These are phyloP conservation scores for Gymnocheta viridis DNA, from an alignment of 2,888 invertebrate species.

Conservation along the genomic window DNA sequence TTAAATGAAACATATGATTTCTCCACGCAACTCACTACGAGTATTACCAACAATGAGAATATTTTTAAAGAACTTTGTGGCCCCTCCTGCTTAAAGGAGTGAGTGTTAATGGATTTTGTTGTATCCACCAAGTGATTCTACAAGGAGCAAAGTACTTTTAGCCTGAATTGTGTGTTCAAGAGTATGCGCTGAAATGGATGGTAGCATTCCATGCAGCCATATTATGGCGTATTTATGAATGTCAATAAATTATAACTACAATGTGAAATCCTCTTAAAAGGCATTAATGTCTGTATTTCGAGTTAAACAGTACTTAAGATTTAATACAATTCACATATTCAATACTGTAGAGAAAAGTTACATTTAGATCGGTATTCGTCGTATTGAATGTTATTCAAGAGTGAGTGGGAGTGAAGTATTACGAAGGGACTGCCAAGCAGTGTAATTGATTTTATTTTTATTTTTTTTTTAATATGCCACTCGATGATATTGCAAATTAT, in stretches of 20 bases:
- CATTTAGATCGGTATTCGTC: constrained; percentile 39
- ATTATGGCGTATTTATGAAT: constrained; percentile 60
- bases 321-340: constrained; percentile 51
- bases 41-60: background rate
- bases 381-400: background rate
- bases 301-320: constrained; percentile 68
- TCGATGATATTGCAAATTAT: background rate
- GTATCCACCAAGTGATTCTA: background rate
- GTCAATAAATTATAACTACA: constrained; percentile 68
- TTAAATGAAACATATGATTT: constrained; percentile 59
- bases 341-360: constrained; percentile 40
- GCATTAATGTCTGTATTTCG: constrained; percentile 65
- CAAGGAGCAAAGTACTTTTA: constrained; percentile 1
- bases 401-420: background rate
- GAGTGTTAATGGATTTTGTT: constrained; percentile 29
- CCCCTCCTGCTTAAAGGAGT: background rate
- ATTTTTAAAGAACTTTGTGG: background rate
- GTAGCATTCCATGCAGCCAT: constrained; percentile 36
- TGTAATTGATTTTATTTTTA: background rate
- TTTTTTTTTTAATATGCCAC: background rate
- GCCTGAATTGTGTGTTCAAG: background rate
- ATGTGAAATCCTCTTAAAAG: constrained; percentile 65
- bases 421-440: background rate
- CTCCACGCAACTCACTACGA: background rate
- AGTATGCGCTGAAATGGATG: background rate